Evolutionary conservation across 1,140 invertebrate species (phyloP), one percentile per base, ranked within the genome.

Genomic region (Globodera rostochiensis): DNA sequence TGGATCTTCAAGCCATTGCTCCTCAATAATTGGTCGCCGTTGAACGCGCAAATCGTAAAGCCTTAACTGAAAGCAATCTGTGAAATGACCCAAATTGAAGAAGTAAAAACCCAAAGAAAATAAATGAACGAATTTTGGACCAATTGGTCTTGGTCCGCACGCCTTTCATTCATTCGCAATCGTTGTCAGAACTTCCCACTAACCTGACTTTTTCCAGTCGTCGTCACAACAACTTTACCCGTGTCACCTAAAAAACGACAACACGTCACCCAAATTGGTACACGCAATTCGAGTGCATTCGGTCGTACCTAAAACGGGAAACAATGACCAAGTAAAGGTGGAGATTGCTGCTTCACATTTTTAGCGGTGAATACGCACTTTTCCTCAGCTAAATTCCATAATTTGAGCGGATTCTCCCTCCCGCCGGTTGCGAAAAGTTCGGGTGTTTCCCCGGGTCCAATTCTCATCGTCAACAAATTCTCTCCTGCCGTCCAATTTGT

Each of bases 391-490:
- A 85, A 50, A 80, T 85, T 81, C 84, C 84, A 85, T 9, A 86
- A 13, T 75, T 85, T 85, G 21, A 85, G 67, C 19, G 67, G 57
- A 80, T 86, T 85, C 71, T 85, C 85, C 25, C 71, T 73, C 49
- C 84, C 84, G 45, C 85, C 84, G 19, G 84, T 84, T n/a, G 85
- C 84, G 15, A 84, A 60, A 57, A 86, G 64, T 9, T 15, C 46
- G 45, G 66, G 11, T 8, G 25, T 53, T 25, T 49, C 70, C 7
- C 49, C 47, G 11, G 81, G 82, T 4, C 70, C 80, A 15, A 74
- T 47, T 36, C 67, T 19, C 73, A 85, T 66, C 6, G 70, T 73
- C 19, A 80, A 25, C 15, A 85, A 73, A 74, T 78, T 80, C 36
- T 77, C 64, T 5, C 84, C 84, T 46, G 81, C 85, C 66, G 75